These are phyloP conservation scores for Cyprinus carpio DNA, from an alignment of 2,113 vertebrate genomes.

Conservation along the genomic window DNA sequence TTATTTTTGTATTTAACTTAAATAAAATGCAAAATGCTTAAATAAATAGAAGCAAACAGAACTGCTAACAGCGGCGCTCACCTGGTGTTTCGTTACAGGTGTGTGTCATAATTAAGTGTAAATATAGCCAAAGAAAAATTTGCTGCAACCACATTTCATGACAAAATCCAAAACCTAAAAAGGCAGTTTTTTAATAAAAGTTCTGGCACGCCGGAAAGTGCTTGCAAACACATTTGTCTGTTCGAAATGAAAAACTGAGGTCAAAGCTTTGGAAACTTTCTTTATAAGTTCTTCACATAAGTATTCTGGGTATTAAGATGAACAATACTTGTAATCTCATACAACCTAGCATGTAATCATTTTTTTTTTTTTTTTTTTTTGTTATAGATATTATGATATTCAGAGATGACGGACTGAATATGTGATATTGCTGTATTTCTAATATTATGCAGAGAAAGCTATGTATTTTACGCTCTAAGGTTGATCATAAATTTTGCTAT, in stretches of 20 bases:
- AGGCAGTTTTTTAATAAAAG: constrained; percentile 18
- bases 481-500: neutral
- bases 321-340: constrained; percentile 13
- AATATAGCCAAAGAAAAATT: constrained; percentile 21
- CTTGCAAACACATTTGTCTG: neutral
- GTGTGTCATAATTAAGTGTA: constrained; percentile 7
- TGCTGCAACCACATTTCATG: neutral
- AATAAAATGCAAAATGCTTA: neutral
- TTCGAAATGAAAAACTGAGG: constrained; percentile 10
- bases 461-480: neutral
- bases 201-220: neutral
- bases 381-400: neutral
- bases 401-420: neutral
- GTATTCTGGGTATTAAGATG: neutral
- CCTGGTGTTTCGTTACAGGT: constrained; percentile 28
- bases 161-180: constrained; percentile 16
- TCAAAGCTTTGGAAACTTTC: constrained; percentile 9
- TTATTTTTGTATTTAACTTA: neutral
- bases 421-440: neutral
- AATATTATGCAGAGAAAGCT: constrained; percentile 7
- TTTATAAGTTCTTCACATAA: constrained; percentile 4
- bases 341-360: neutral
- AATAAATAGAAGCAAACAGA: neutral
- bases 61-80: neutral
- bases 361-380: neutral